Evolutionary conservation across 2,888 invertebrate species (phyloP).

Genomic region (Phaonia tiefii): DNA sequence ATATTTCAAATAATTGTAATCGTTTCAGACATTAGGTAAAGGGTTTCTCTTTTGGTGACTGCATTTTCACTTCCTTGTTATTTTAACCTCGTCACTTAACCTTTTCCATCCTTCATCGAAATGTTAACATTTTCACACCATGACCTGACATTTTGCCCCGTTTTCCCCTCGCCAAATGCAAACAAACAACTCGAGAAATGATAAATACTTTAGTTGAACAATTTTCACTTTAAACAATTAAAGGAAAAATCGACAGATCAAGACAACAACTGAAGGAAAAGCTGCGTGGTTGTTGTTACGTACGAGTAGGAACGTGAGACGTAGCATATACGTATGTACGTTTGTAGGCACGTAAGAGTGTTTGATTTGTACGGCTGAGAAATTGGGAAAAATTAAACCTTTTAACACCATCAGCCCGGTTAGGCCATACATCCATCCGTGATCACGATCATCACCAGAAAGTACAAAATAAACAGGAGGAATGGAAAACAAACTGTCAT

Average conservation of each 20-base stretch:
- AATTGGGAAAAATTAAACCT: conserved; percentile 61
- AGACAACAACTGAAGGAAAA: conserved; percentile 39
- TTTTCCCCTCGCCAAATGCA: not conserved
- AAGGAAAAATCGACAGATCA: conserved; percentile 40
- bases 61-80: conserved; percentile 48
- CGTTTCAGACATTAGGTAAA: not conserved
- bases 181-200: conserved; percentile 58
- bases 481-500: conserved; percentile 49
- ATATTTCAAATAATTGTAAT: conserved; percentile 14
- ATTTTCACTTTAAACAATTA: conserved; percentile 65
- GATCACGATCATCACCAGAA: not conserved
- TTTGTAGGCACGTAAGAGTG: not conserved
- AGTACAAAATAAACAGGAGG: conserved; percentile 12
- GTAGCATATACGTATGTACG: not conserved
- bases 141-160: conserved; percentile 61
- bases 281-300: conserved; percentile 67
- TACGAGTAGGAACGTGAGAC: conserved; percentile 31
- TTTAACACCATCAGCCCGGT: conserved; percentile 51
- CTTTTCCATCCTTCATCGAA: conserved; percentile 39
- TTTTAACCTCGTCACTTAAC: conserved; percentile 61
- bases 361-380: conserved; percentile 39
- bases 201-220: conserved; percentile 59
- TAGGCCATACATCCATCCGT: not conserved
- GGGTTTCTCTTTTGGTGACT: conserved; percentile 23
- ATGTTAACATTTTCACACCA: conserved; percentile 58